Percentiles rank a stretch among this genome's conserved stretches.
These are phyloP conservation scores for Plodia interpunctella DNA, from an alignment of 1,140 invertebrate genomes.

Conservation along the genomic window DNA sequence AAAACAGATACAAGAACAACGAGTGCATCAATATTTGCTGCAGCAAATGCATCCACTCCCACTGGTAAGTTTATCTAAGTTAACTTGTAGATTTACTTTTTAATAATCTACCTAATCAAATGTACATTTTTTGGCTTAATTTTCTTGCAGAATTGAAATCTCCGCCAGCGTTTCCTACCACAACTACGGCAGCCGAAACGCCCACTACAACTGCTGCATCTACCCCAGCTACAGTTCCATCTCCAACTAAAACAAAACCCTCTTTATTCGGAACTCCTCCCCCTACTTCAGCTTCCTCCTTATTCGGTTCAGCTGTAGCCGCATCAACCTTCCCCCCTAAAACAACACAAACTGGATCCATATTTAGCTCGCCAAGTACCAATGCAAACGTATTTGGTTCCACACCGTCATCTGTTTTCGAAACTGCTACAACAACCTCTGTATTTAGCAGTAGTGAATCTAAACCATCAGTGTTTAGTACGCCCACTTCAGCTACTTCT, in stretches of 20 bases:
- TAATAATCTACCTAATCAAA: neutral
- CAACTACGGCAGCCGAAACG: neutral
- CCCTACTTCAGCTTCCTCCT: slow-evolving; percentile 29
- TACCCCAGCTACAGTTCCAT: slow-evolving; percentile 9
- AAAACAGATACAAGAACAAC: slow-evolving; percentile 21
- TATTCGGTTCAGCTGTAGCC: slow-evolving; percentile 41
- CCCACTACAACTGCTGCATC: neutral
- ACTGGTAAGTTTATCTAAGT: slow-evolving; percentile 21
- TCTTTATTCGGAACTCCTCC: slow-evolving; percentile 11
- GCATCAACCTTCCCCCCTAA: slow-evolving; percentile 22
- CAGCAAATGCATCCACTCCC: slow-evolving; percentile 22
- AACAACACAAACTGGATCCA: slow-evolving; percentile 25
- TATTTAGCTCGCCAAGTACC: slow-evolving; percentile 23
- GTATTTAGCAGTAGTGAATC: slow-evolving; percentile 19
- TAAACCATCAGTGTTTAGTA: slow-evolving; percentile 19
- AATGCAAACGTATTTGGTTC: slow-evolving; percentile 19
- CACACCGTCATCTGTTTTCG: slow-evolving; percentile 20
- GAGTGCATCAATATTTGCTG: slow-evolving; percentile 32
- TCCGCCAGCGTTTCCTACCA: slow-evolving; percentile 8
- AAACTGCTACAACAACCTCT: slow-evolving; percentile 17
- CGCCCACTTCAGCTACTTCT: neutral
- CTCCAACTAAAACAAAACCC: slow-evolving; percentile 15
- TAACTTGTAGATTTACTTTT: slow-evolving; percentile 1
- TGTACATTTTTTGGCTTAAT: slow-evolving; percentile 16
- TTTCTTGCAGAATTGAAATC: slow-evolving; percentile 14